Base-by-base conservation (phyloP, 1,140 invertebrate species). In the Cecropterus lyciades region DNA sequence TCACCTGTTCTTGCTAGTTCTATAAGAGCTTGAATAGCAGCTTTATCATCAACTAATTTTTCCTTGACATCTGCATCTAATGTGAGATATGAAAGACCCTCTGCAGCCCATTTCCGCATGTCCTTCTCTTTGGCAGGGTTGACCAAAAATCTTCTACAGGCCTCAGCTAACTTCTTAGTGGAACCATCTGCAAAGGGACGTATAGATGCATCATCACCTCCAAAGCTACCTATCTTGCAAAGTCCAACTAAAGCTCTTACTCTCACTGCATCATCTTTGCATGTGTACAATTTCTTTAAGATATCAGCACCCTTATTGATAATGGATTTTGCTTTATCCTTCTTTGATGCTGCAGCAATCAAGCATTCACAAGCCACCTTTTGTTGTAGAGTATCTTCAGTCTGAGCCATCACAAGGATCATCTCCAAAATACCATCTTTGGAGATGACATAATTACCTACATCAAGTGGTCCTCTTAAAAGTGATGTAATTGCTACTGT, bases 61-160 rank as follows among this genome's bases (percentile, higher is more conserved):
- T 99, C 99, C 84, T 99, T 99, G 0, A 99, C 98, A 91, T 99
- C 99, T 9, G 98, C 99, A 93, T 99, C 99, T 37, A 99, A 93
- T 3, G 98, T 99, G 1, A 99, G 93, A 86, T 99, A 99, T 0
- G 99, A 99, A 0, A 99, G 93, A 10, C 99, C 99, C 93, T 99
- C 99, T 17, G 98, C 97, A 0, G 99, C 98, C 98, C 98, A 99
- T 79, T 97, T 96, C 52, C 97, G 93, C 86, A 99, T 95, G 78
- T 99, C 97, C 66, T 95, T 94, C 79, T 99, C 97, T 85, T 98
- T 98, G 3, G 95, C 85, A 17, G 94, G 93, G 92, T 98, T 98
- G 0, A 98, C 94, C 20, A 99, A 87, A 87, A 99, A 99, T 69
- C 96, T 95, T 69, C 97, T 94, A 84, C 99, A 99, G 13, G 98